Evolutionary conservation across 2,888 invertebrate genomes (phyloP), one percentile per base, ranked within the genome.

Genomic region (Plagiodera versicolora): DNA sequence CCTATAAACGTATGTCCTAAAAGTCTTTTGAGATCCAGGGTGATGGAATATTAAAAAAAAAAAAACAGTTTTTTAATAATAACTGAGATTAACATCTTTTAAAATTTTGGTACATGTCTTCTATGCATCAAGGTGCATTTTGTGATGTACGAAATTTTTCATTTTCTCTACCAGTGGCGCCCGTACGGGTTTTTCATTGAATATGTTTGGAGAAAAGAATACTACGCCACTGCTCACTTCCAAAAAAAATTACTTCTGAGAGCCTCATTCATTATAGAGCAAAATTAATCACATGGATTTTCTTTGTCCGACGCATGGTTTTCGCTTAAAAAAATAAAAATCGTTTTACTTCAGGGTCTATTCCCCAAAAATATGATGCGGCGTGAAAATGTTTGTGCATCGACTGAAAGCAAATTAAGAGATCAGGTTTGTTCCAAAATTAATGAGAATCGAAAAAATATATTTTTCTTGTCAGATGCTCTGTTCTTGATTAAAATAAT

Each of bases 131-230:
- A 52, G 32, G 18, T 28, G 52, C 32, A 35, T 52, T 52, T 30
- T 52, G 8, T 52, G 52, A 32, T 32, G 32, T 17, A 32, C 32
- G 19, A 35, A 32, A 17, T 11, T 35, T 32, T 52, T 35, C 5
- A 32, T 52, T 52, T 18, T 52, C 39, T 32, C 32, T 52, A 32
- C 52, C 52, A 52, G 52, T 52, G 52, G 52, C 35, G 32, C 35
- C 32, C 30, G 32, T 48, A 51, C 35, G 52, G 52, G 52, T 32
- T 52, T 52, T 14, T 1, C 14, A 39, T 39, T 39, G 14, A 39
- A 14, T n/a, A 39, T 39, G n/a, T 39, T 39, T 14, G 2, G 14
- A 39, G 39, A 39, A 39, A 39, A 39, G 14, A n/a, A 39, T 39
- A 39, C 14, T 39, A n/a, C 39, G 39, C 39, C 39, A 39, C 11